Percentiles rank a stretch among this genome's conserved stretches.
Evolutionary conservation across 2,888 invertebrate genomes (phyloP).

Genomic region (Hoplodrina blanda): DNA sequence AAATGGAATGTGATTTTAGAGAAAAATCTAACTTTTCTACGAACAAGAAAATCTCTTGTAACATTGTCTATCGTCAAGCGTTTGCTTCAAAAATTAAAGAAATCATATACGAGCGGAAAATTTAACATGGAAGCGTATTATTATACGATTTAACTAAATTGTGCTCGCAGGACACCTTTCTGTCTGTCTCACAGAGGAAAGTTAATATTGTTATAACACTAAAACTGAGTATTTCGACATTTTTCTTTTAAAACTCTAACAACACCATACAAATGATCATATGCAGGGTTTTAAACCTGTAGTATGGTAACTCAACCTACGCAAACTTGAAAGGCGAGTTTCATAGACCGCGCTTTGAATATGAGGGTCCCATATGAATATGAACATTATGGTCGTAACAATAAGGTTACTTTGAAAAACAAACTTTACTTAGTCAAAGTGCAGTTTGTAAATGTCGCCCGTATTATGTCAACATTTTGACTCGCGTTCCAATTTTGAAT

Average conservation of each 20-base stretch:
- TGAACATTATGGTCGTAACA: no score
- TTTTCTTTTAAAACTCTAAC: conserved; percentile 9
- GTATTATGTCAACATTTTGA: neutral
- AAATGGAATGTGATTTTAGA: conserved; percentile 43
- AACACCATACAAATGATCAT: conserved; percentile 19
- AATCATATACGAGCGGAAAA: conserved; percentile 33
- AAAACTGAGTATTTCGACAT: conserved; percentile 54
- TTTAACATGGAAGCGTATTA: conserved; percentile 52
- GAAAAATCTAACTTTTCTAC: conserved; percentile 1
- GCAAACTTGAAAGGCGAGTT: no score
- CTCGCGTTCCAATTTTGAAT: neutral
- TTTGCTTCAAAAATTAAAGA: conserved; percentile 41
- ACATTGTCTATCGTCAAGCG: conserved; percentile 1
- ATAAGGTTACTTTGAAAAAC: no score
- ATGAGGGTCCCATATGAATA: no score
- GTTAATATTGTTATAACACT: conserved; percentile 17
- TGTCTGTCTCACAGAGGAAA: conserved; percentile 41
- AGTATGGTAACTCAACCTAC: conserved; percentile 1
- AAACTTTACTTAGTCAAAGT: no score
- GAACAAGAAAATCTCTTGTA: neutral
- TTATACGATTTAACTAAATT: conserved; percentile 71
- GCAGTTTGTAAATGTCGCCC: no score
- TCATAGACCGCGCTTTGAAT: no score
- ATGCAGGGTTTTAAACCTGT: neutral
- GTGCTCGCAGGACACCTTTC: conserved; percentile 65